These are phyloP conservation scores for Brachionus manjavacas DNA, from an alignment of 1,140 invertebrate species.

Conservation along the genomic window DNA sequence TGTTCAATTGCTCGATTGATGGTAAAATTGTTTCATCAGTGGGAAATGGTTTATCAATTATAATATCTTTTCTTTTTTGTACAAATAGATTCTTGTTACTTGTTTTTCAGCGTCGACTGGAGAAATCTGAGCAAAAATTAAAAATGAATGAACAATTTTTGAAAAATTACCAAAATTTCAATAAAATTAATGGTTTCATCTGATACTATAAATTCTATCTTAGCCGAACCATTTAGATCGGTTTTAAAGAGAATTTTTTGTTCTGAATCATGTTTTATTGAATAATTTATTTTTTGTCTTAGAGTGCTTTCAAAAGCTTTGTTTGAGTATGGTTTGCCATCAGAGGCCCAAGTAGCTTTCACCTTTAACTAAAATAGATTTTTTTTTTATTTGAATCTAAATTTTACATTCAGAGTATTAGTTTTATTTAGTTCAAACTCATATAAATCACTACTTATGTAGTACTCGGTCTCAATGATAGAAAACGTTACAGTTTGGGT, in stretches of 20 bases:
- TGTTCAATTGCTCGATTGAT: background rate
- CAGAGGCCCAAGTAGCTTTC: background rate
- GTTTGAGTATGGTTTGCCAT: background rate
- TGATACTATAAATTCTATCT: background rate
- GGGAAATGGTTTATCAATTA: background rate
- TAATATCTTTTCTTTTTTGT: background rate
- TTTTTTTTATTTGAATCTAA: background rate
- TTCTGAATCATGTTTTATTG: background rate
- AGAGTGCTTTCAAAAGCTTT: background rate
- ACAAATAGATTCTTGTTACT: background rate
- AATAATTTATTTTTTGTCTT: background rate
- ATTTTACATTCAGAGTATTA: background rate
- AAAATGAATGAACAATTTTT: background rate
- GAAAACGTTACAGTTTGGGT: background rate
- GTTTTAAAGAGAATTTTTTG: background rate
- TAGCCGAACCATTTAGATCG: background rate
- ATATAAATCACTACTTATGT: background rate
- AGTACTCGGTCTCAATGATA: background rate
- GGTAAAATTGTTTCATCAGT: background rate
- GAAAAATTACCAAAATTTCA: background rate
- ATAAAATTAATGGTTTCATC: background rate
- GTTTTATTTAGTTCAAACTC: background rate
- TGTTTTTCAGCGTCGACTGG: background rate
- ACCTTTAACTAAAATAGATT: background rate
- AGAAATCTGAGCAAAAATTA: background rate